phyloP scores from a whole-genome alignment of 92 coral and sea anemone species.

The Siderastrea radians region DNA sequence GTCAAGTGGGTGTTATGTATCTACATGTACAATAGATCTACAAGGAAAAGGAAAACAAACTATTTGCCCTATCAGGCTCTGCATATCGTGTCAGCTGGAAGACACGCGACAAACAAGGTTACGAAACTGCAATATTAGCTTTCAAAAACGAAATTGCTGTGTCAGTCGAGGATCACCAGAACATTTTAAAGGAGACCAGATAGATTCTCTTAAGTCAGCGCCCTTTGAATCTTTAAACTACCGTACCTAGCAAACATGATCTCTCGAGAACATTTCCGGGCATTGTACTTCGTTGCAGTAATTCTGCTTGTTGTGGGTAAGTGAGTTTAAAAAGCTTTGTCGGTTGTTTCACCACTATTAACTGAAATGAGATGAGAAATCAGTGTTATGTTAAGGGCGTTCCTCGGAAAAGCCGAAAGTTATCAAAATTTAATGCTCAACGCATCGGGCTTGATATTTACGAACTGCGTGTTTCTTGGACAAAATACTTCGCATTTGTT shows the following conservation, averaged over 20 bases:
- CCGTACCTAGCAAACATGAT: neutral
- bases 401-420: too few species aligned
- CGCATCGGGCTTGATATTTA: too few species aligned
- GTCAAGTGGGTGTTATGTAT: slow-evolving; percentile 11
- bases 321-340: neutral
- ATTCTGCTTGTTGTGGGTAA: slow-evolving; percentile 4
- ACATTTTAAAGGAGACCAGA: too few species aligned
- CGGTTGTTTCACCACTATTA: too few species aligned
- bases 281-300: slow-evolving; percentile 4
- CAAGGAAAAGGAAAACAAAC: neutral
- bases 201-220: too few species aligned
- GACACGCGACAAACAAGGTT: neutral
- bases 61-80: neutral
- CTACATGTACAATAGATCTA: neutral
- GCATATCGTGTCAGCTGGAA: neutral
- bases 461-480: too few species aligned
- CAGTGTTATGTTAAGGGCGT: too few species aligned
- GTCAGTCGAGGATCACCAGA: too few species aligned
- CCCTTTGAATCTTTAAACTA: neutral
- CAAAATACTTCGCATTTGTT: too few species aligned
- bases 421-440: too few species aligned
- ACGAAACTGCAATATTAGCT: neutral
- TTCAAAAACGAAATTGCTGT: too few species aligned
- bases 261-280: neutral
- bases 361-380: too few species aligned